Conservation (phyloP, 2,888 invertebrate genomes). For the Strigamia crassipes region DNA sequence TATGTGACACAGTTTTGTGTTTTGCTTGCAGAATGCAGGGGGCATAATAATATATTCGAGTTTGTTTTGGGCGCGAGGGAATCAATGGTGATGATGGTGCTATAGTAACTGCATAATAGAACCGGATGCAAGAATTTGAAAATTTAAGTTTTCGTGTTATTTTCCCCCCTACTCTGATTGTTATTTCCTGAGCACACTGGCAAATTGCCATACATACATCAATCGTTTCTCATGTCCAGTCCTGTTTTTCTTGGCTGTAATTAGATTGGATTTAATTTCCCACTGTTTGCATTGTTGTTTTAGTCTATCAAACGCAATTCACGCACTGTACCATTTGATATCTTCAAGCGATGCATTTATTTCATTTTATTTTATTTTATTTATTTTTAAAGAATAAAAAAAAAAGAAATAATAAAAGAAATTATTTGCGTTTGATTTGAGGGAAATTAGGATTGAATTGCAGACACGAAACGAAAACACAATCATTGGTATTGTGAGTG, state of each 20-base stretch:
- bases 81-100: background rate
- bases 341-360: too few relatives aligned
- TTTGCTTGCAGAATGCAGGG: background rate
- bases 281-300: conserved; percentile 11
- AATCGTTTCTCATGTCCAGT: conserved; percentile 33
- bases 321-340: background rate
- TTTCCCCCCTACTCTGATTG: conserved; percentile 15
- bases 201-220: conserved; percentile 18
- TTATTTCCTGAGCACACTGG: background rate
- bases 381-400: too few relatives aligned
- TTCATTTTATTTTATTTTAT: too few relatives aligned
- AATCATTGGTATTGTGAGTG: background rate
- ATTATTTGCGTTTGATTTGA: background rate
- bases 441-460: background rate
- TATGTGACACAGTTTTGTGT: background rate
- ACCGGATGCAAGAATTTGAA: background rate
- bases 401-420: too few relatives aligned
- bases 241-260: conserved; percentile 19
- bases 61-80: background rate
- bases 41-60: background rate
- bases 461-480: conserved; percentile 3
- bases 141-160: conserved; percentile 10
- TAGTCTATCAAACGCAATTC: background rate
- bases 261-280: conserved; percentile 20
- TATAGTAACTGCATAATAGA: background rate